phyloP scores from a whole-genome alignment of 2,797 vertebrate species.

The Lateolabrax maculatus region DNA sequence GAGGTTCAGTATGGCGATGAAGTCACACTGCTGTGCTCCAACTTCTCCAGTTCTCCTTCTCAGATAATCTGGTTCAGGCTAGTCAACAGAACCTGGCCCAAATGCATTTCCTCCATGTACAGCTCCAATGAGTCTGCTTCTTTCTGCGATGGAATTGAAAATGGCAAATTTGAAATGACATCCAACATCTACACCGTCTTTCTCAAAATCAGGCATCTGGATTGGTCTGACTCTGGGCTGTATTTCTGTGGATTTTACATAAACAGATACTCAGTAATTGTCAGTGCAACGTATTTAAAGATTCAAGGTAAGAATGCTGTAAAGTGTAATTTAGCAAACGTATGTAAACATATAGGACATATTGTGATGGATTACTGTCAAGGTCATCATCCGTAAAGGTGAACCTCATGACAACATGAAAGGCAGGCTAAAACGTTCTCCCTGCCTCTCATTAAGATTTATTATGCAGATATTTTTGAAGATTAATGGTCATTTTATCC shows the following conservation, averaged over 20 bases:
- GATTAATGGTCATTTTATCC: too few relatives aligned
- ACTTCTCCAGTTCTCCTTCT: accelerated
- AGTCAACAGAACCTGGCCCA: background rate
- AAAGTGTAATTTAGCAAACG: background rate
- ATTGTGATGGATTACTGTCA: background rate
- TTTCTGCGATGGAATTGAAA: background rate
- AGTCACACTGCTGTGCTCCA: constrained; percentile 53
- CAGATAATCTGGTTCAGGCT: constrained; percentile 50
- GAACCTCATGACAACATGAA: too few relatives aligned
- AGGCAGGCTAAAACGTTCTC: too few relatives aligned
- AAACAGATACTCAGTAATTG: accelerated
- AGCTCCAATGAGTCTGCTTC: accelerated
- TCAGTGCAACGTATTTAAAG: constrained; percentile 3
- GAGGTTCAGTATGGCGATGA: constrained; percentile 11
- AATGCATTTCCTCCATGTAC: constrained; percentile 22
- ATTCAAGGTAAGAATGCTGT: constrained; percentile 33
- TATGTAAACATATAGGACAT: too few relatives aligned
- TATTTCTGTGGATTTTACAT: constrained; percentile 59
- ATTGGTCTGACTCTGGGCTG: constrained; percentile 55
- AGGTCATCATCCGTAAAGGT: background rate
- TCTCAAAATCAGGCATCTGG: constrained; percentile 37
- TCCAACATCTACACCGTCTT: constrained; percentile 26
- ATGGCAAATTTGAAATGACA: constrained; percentile 9
- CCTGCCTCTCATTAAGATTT: background rate
- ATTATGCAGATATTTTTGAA: too few relatives aligned